phyloP scores from a whole-genome alignment of 1,140 invertebrate species.

The Papilio dardanus region DNA sequence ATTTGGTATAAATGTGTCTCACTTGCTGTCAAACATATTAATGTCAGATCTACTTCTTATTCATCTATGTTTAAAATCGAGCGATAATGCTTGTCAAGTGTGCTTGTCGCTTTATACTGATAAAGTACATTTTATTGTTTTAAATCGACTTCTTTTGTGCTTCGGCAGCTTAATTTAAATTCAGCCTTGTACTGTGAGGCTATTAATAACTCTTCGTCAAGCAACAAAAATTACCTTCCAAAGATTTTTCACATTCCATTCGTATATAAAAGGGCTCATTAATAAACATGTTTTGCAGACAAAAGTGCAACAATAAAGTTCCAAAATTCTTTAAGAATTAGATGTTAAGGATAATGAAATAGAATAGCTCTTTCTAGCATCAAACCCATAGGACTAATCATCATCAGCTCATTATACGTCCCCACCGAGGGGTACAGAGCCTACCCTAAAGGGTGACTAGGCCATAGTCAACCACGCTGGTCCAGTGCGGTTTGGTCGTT shows the following conservation, averaged over 20 bases:
- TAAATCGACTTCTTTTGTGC: conserved; percentile 37
- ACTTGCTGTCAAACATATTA: too few relatives aligned
- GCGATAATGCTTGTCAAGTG: not conserved
- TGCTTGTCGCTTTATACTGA: conserved; percentile 22
- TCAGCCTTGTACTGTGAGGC: conserved; percentile 28
- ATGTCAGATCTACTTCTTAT: too few relatives aligned
- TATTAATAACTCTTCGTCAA: conserved; percentile 35
- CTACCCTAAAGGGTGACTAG: too few relatives aligned
- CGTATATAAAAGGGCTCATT: not conserved
- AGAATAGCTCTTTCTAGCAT: too few relatives aligned
- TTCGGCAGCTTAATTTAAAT: conserved; percentile 36
- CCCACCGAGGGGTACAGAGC: too few relatives aligned
- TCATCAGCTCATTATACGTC: too few relatives aligned
- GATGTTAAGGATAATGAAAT: too few relatives aligned
- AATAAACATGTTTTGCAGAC: not conserved
- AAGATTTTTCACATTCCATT: conserved; percentile 9
- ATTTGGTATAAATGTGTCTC: too few relatives aligned
- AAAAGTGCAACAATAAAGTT: not conserved
- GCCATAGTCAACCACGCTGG: too few relatives aligned
- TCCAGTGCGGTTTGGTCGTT: too few relatives aligned
- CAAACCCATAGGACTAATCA: too few relatives aligned
- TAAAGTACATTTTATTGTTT: conserved; percentile 39
- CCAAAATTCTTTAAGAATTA: not conserved
- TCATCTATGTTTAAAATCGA: too few relatives aligned
- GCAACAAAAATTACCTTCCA: conserved; percentile 9